Percentiles rank a stretch among this genome's conserved stretches.
Evolutionary conservation across 2,888 invertebrate species (phyloP).

Genomic region (Lamellibrachia columna): DNA sequence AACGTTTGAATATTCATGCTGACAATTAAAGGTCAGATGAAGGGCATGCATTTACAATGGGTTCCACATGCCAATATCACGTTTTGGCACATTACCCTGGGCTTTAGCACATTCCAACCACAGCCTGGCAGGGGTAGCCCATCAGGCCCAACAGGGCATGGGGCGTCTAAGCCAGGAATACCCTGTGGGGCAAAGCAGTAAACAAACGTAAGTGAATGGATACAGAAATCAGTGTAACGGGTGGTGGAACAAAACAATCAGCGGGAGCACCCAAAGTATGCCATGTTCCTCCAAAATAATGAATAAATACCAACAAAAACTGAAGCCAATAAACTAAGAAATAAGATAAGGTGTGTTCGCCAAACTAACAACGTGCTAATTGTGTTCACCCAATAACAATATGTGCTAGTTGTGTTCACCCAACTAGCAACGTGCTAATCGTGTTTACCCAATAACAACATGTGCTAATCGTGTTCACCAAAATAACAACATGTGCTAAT

Average conservation of each 20-base stretch:
- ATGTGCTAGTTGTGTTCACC: too few relatives aligned
- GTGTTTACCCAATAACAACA: too few relatives aligned
- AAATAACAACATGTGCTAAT: too few relatives aligned
- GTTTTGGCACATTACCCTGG: conserved; percentile 10
- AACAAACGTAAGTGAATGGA: conserved; percentile 13
- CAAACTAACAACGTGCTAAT: not conserved
- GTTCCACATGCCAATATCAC: conserved; percentile 12
- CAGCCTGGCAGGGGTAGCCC: conserved; percentile 96
- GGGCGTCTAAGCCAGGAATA: conserved; percentile 96
- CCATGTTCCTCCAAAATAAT: not conserved
- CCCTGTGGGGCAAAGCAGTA: conserved; percentile 69
- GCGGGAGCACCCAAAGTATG: not conserved
- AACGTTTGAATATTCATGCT: conserved; percentile 4
- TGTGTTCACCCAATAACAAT: too few relatives aligned
- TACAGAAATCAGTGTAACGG: not conserved
- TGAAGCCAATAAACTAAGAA: not conserved
- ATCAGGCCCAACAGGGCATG: conserved; percentile 96
- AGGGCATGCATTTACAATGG: not conserved
- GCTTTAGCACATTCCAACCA: conserved; percentile 81
- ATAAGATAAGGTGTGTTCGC: not conserved
- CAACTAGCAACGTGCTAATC: too few relatives aligned
- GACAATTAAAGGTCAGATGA: conserved; percentile 16
- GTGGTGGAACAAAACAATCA: not conserved
- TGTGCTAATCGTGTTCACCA: too few relatives aligned
- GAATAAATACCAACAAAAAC: not conserved